Evolutionary conservation across 1,140 invertebrate species (phyloP).

Genomic region (Choristoneura fumiferana): DNA sequence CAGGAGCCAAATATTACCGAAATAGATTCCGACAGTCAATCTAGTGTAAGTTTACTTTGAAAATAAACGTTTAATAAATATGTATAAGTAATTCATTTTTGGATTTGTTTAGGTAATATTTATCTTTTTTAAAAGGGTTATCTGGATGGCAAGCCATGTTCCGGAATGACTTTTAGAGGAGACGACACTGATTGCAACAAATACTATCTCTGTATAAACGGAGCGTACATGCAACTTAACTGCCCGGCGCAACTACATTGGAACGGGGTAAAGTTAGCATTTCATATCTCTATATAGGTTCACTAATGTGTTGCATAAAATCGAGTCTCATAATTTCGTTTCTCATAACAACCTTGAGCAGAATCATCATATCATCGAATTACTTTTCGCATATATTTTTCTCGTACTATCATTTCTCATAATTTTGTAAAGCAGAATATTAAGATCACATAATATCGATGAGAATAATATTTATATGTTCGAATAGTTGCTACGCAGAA

Average conservation of each 20-base stretch:
- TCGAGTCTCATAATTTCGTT: no score
- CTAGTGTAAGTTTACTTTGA: constrained; percentile 3
- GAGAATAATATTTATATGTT: no score
- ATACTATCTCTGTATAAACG: constrained; percentile 89
- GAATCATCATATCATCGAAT: no score
- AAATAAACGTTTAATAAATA: background rate
- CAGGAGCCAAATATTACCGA: background rate
- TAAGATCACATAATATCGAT: no score
- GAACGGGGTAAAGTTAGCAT: constrained; percentile 79
- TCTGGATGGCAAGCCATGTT: constrained; percentile 74
- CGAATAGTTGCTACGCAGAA: no score
- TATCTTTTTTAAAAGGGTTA: constrained; percentile 33
- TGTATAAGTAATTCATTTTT: no score
- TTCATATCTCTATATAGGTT: constrained; percentile 16
- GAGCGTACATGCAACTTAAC: constrained; percentile 80
- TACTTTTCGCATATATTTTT: no score
- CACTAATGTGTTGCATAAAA: no score
- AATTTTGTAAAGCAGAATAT: no score
- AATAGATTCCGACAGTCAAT: constrained; percentile 7
- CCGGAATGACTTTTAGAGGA: constrained; percentile 80
- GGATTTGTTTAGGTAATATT: no score
- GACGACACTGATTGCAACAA: constrained; percentile 86
- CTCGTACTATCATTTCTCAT: no score
- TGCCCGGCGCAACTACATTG: constrained; percentile 87
- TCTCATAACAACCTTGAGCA: no score